Percentiles rank a stretch among this genome's conserved stretches.
phyloP scores from a whole-genome alignment of 1,140 invertebrate genomes.

The Listronotus oregonensis region DNA sequence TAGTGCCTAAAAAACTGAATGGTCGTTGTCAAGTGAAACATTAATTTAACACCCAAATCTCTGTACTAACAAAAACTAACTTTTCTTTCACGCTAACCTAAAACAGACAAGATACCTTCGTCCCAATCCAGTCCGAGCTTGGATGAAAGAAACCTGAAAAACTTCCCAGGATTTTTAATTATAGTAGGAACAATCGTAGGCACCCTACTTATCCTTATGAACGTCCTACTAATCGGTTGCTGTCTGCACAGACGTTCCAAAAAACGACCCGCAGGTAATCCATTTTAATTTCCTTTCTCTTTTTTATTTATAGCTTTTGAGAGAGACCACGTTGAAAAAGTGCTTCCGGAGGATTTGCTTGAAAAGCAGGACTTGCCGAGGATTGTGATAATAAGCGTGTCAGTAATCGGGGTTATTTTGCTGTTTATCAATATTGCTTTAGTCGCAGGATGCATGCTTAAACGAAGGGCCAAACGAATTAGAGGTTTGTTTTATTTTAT shows the following conservation, averaged over 20 bases:
- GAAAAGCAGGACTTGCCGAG: slow-evolving; percentile 72
- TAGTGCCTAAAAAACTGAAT: too few relatives aligned
- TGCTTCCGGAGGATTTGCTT: slow-evolving; percentile 69
- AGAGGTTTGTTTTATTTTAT: slow-evolving; percentile 62
- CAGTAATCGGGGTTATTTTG: slow-evolving; percentile 76
- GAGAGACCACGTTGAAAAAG: slow-evolving; percentile 54
- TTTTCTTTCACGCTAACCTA: slow-evolving; percentile 30
- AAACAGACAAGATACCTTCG: slow-evolving; percentile 56
- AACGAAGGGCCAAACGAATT: slow-evolving; percentile 69
- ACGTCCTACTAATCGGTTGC: slow-evolving; percentile 85
- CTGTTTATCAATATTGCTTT: slow-evolving; percentile 81
- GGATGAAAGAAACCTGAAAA: slow-evolving; percentile 54
- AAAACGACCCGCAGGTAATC: slow-evolving; percentile 71
- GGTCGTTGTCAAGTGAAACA: not conserved
- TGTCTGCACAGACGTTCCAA: slow-evolving; percentile 79
- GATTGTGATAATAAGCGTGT: slow-evolving; percentile 81
- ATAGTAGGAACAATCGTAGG: slow-evolving; percentile 75
- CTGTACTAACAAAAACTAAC: slow-evolving; percentile 29
- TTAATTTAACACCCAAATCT: not conserved
- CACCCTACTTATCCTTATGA: slow-evolving; percentile 73
- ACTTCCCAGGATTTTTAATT: slow-evolving; percentile 69
- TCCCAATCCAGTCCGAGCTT: slow-evolving; percentile 56
- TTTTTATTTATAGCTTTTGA: slow-evolving; percentile 61
- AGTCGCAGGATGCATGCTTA: slow-evolving; percentile 82
- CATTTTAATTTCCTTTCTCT: slow-evolving; percentile 55